phyloP scores from a whole-genome alignment of 2,888 invertebrate species.

The Candidula unifasciata region DNA sequence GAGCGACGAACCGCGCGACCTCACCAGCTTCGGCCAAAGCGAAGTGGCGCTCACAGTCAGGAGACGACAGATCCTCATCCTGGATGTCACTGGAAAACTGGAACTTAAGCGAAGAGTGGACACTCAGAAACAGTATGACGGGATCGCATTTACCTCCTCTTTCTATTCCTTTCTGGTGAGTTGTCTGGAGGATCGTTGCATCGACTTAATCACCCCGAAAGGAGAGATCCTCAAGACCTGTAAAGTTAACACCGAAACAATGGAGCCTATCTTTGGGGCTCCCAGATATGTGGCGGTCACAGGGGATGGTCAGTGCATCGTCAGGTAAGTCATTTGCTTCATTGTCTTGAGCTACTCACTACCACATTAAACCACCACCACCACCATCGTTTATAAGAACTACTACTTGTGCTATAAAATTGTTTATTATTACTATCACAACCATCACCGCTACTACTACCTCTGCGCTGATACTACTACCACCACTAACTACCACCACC shows the following conservation, averaged over 20 bases:
- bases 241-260: conserved; percentile 21
- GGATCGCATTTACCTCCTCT: conserved; percentile 60
- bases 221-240: conserved; percentile 64
- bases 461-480: too few relatives aligned
- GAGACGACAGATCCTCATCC: conserved; percentile 65
- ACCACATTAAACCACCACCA: too few relatives aligned
- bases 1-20: conserved; percentile 69
- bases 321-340: conserved; percentile 43
- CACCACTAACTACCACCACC: too few relatives aligned
- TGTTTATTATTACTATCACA: not conserved
- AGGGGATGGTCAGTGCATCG: conserved; percentile 62
- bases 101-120: conserved; percentile 29
- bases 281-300: conserved; percentile 66
- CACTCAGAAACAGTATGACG: conserved; percentile 69
- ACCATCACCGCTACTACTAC: too few relatives aligned
- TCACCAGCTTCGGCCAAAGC: conserved; percentile 60
- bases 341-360: not conserved
- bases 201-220: conserved; percentile 64
- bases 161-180: conserved; percentile 63
- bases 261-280: conserved; percentile 59
- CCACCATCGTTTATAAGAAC: not conserved
- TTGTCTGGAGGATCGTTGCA: conserved; percentile 60
- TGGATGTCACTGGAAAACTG: conserved; percentile 51
- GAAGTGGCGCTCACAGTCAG: conserved; percentile 69
- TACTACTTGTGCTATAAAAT: not conserved